These are phyloP conservation scores for Apamea anceps DNA, from an alignment of 2,888 invertebrate genomes.

Conservation along the genomic window DNA sequence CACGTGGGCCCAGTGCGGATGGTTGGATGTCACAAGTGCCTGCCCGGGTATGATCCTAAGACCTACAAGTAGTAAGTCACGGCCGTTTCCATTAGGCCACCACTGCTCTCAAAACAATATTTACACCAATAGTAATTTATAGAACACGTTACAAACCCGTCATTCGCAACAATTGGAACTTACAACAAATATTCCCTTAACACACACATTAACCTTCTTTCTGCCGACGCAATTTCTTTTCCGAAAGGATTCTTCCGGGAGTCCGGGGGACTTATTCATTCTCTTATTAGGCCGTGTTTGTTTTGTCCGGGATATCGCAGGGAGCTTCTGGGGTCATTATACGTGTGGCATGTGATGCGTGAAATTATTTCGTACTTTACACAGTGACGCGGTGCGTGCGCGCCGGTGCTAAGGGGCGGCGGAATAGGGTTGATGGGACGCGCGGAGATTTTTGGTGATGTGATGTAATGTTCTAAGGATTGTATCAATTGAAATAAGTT, in stretches of 20 bases:
- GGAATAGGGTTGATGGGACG: constrained; percentile 73
- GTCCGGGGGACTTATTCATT: constrained; percentile 73
- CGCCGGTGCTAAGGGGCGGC: constrained; percentile 75
- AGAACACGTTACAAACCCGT: not conserved
- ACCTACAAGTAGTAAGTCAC: no score
- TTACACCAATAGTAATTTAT: not conserved
- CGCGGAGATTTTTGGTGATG: constrained; percentile 2
- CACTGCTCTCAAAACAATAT: no score
- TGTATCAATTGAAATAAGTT: not conserved
- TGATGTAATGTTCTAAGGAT: not conserved
- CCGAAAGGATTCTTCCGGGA: constrained; percentile 69
- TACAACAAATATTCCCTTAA: constrained; percentile 59
- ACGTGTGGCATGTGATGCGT: constrained; percentile 88
- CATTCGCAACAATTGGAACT: constrained; percentile 39
- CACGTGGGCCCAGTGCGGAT: no score
- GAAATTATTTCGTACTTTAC: constrained; percentile 91
- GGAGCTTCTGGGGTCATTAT: constrained; percentile 87
- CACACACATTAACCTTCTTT: constrained; percentile 64
- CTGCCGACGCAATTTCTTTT: constrained; percentile 71
- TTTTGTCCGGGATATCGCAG: constrained; percentile 78
- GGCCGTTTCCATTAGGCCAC: no score
- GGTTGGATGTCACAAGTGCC: no score
- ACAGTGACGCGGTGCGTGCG: constrained; percentile 85
- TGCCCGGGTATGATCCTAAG: no score
- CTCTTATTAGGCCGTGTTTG: constrained; percentile 85